These are phyloP conservation scores for Lepidocyrtoides sp. DNA, from an alignment of 2,888 invertebrate species.

Conservation along the genomic window DNA sequence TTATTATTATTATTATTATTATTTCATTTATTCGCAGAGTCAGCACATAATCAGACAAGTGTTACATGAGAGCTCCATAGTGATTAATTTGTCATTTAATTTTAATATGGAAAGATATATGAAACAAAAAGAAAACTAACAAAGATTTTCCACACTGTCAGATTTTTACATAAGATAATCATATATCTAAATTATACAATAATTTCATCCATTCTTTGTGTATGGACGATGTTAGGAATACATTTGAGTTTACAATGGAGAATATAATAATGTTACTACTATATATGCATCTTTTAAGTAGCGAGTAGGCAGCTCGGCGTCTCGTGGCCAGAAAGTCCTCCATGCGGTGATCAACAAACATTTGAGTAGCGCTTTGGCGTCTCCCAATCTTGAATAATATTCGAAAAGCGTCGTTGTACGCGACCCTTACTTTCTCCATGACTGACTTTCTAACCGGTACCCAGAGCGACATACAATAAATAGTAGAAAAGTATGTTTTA, in stretches of 20 bases:
- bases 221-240: too few relatives aligned
- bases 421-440: too few relatives aligned
- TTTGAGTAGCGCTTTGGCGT: not conserved
- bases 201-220: not conserved
- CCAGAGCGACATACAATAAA: not conserved
- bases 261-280: not conserved
- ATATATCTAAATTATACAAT: not conserved
- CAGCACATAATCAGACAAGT: not conserved
- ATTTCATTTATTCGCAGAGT: not conserved
- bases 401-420: not conserved
- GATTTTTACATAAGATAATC: not conserved
- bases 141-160: not conserved
- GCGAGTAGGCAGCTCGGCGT: not conserved
- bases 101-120: not conserved
- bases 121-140: not conserved
- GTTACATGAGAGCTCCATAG: not conserved
- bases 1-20: not conserved
- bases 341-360: not conserved
- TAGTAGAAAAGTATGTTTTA: not conserved
- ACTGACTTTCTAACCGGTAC: too few relatives aligned
- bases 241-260: too few relatives aligned
- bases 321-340: not conserved
- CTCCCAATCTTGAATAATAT: not conserved
- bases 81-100: too few relatives aligned
- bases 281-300: too few relatives aligned